phyloP scores from a whole-genome alignment of 2,113 vertebrate species.

The Picathartes gymnocephalus region DNA sequence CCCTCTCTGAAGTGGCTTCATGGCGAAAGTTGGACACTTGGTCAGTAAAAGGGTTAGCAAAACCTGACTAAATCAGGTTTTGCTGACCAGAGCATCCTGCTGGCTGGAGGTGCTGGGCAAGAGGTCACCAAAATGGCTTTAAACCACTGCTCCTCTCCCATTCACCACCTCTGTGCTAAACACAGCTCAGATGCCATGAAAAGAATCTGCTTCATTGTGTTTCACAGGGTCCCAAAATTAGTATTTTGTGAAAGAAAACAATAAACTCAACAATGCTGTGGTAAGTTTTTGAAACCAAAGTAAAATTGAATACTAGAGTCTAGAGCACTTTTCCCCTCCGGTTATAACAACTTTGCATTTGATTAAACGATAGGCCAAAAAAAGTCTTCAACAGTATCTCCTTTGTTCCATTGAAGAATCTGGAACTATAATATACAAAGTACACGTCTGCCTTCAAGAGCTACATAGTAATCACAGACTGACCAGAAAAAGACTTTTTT shows the following conservation, averaged over 20 bases:
- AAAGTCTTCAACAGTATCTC: background rate
- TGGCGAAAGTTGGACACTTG: background rate
- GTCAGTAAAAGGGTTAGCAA: background rate
- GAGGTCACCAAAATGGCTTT: background rate
- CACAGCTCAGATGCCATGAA: background rate
- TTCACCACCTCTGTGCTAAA: background rate
- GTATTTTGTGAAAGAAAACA: slow-evolving; percentile 39
- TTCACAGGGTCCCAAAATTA: slow-evolving; percentile 14
- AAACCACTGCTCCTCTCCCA: background rate
- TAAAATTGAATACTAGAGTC: slow-evolving; percentile 40
- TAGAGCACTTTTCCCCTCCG: slow-evolving; percentile 35
- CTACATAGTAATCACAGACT: slow-evolving; percentile 2
- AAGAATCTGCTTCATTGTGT: slow-evolving; percentile 26
- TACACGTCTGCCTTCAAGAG: background rate
- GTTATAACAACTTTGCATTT: slow-evolving; percentile 51
- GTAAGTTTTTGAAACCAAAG: slow-evolving; percentile 41
- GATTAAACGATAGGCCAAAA: slow-evolving; percentile 53
- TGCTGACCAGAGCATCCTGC: background rate
- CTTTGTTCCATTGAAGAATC: slow-evolving; percentile 35
- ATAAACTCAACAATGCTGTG: slow-evolving; percentile 40
- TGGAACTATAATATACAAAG: slow-evolving; percentile 5
- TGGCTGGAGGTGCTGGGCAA: background rate
- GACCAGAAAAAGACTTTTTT: background rate
- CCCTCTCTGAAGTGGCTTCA: background rate
- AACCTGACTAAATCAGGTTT: background rate